Percentiles rank a stretch among this genome's conserved stretches.
phyloP scores from a whole-genome alignment of 1,140 invertebrate genomes.

The Semibalanus balanoides region DNA sequence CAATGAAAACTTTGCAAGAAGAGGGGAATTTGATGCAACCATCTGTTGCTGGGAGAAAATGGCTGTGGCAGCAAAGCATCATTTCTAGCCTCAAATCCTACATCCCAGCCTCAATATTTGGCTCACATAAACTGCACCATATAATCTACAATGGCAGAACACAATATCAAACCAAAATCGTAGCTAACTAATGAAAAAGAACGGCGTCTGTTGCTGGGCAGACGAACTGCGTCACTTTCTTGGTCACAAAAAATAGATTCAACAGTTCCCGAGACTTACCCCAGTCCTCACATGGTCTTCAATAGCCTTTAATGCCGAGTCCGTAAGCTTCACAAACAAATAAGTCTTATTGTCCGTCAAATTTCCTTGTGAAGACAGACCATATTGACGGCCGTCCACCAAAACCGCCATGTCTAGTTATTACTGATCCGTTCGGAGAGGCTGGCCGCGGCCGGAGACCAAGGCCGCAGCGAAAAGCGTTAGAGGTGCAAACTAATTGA shows the following conservation, averaged over 20 bases:
- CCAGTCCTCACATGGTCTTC: slow-evolving; percentile 28
- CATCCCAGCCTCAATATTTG: too few species aligned
- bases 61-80: too few species aligned
- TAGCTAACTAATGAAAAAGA: too few species aligned
- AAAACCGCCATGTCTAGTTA: slow-evolving; percentile 27
- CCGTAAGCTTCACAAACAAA: slow-evolving; percentile 33
- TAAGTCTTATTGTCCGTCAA: slow-evolving; percentile 26
- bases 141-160: too few species aligned
- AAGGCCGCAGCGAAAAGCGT: not conserved
- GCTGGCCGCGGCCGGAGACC: not conserved
- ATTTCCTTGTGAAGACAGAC: slow-evolving; percentile 28
- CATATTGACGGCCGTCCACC: slow-evolving; percentile 30
- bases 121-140: too few species aligned
- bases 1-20: too few species aligned
- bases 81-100: too few species aligned
- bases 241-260: not conserved
- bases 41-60: too few species aligned
- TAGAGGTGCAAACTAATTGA: not conserved
- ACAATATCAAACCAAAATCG: too few species aligned
- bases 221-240: not conserved
- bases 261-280: slow-evolving; percentile 19
- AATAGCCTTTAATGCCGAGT: slow-evolving; percentile 30
- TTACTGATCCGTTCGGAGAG: not conserved
- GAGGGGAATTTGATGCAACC: too few species aligned
- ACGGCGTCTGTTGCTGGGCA: too few species aligned